phyloP scores from a whole-genome alignment of 2,888 invertebrate genomes.

The Tipula unca region DNA sequence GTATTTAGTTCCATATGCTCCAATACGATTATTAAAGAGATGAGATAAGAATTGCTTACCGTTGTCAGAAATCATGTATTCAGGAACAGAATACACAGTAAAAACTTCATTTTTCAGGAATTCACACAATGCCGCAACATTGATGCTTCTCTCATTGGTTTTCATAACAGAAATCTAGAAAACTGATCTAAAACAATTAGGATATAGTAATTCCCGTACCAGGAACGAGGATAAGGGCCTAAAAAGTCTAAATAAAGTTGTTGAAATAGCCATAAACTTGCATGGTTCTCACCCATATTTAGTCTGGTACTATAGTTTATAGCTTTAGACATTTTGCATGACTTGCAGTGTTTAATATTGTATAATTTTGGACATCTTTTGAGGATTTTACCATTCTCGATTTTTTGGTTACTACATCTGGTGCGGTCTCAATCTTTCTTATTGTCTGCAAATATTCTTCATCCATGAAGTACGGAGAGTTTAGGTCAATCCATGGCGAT shows the following conservation, averaged over 20 bases:
- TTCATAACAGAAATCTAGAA: too few relatives aligned
- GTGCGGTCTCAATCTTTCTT: not conserved
- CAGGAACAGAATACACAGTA: not conserved
- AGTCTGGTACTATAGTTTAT: not conserved
- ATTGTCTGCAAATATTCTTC: not conserved
- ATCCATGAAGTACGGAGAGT: not conserved
- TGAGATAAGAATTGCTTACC: not conserved
- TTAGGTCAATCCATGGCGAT: not conserved
- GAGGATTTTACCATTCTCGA: not conserved
- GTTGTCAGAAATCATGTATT: not conserved
- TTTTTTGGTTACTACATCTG: not conserved
- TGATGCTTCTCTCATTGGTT: not conserved
- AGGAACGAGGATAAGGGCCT: not conserved
- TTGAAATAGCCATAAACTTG: not conserved
- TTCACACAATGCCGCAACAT: not conserved
- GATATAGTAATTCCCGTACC: too few relatives aligned
- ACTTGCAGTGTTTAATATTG: too few relatives aligned
- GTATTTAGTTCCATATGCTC: too few relatives aligned
- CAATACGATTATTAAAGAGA: too few relatives aligned
- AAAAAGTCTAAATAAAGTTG: not conserved
- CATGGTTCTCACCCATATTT: not conserved
- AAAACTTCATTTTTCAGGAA: not conserved
- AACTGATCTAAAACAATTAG: too few relatives aligned
- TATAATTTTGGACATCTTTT: not conserved
- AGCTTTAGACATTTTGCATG: too few relatives aligned